Evolutionary conservation across 2,888 invertebrate species (phyloP), one percentile per base, ranked within the genome.

Genomic region (Athetis lepigone): DNA sequence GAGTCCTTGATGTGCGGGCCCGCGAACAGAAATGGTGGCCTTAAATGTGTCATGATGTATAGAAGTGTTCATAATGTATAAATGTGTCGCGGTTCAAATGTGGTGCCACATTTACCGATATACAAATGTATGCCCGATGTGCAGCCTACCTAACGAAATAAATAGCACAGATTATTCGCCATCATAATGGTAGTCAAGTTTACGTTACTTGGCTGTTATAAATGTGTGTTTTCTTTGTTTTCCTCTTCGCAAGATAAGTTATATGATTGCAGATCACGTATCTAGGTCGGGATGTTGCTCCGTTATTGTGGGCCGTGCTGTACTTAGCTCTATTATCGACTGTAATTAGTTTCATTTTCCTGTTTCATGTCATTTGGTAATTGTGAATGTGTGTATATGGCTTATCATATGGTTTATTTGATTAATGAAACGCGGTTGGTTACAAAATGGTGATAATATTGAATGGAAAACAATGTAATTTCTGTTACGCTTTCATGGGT

Each of bases 221-320:
- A 42, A 70, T 50, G 59, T 68, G 33, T 51, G 59, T 60, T 55
- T 36, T 33, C 39, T 58, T 49, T 45, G 51, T 67, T 61, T 63
- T 56, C 58, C 42, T 51, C 11, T 13, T 43, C 18, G 36, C 23
- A 43, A 47, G 49, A 50, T 58, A 58, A 65, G 19, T 81, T 73
- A 85, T 89, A 80, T 79, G 77, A 69, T 84, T 88, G 83, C 88
- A 67, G 84, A 80, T 87, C 91, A 91, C 91, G 91, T 91, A 82
- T 80, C 76, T 71, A 71, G 75, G 75, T 65, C 84, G 80, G 82
- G 83, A 82, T 81, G 82, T 83, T 85, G 84, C 85, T 80, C 84
- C 77, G 82, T 81, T 86, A 84, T 88, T 88, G 87, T 85, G 85
- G 82, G 74, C 67, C 68, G 68, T 59, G 47, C 66, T 74, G 70